These are phyloP conservation scores for Zaprionus camerounensis DNA, from an alignment of 1,140 invertebrate species.

Conservation along the genomic window DNA sequence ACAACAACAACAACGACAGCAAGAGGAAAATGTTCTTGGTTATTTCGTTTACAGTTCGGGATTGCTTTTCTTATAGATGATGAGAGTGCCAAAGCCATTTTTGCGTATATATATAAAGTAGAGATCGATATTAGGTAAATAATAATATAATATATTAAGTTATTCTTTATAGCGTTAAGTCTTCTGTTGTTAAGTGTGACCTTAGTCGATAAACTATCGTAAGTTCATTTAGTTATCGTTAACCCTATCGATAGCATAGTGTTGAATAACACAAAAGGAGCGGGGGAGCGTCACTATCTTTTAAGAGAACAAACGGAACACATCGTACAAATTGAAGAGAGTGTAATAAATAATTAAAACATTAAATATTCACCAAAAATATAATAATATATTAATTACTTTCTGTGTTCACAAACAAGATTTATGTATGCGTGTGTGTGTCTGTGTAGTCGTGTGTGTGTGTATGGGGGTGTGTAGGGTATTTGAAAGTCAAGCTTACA, in stretches of 20 bases:
- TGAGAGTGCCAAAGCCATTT: slow-evolving; percentile 9
- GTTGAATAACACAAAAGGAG: too few relatives aligned
- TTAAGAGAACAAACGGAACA: too few relatives aligned
- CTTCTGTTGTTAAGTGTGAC: too few relatives aligned
- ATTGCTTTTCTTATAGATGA: background rate
- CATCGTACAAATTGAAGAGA: too few relatives aligned
- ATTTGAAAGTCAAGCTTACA: background rate
- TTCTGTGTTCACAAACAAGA: background rate
- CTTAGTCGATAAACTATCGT: too few relatives aligned
- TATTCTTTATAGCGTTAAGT: too few relatives aligned
- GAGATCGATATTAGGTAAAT: background rate
- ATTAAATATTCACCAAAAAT: too few relatives aligned
- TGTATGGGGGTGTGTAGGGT: background rate
- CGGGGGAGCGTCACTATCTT: too few relatives aligned
- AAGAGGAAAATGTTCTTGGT: background rate
- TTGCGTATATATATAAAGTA: background rate
- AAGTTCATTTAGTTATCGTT: too few relatives aligned
- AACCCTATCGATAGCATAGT: too few relatives aligned
- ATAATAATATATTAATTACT: background rate
- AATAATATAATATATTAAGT: background rate
- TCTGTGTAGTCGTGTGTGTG: background rate
- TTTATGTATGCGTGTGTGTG: slow-evolving; percentile 7
- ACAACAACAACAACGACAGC: background rate
- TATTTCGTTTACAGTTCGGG: background rate
- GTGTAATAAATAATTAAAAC: too few relatives aligned